Evolutionary conservation across 2,888 invertebrate species (phyloP).

Genomic region (Melanargia galathea): DNA sequence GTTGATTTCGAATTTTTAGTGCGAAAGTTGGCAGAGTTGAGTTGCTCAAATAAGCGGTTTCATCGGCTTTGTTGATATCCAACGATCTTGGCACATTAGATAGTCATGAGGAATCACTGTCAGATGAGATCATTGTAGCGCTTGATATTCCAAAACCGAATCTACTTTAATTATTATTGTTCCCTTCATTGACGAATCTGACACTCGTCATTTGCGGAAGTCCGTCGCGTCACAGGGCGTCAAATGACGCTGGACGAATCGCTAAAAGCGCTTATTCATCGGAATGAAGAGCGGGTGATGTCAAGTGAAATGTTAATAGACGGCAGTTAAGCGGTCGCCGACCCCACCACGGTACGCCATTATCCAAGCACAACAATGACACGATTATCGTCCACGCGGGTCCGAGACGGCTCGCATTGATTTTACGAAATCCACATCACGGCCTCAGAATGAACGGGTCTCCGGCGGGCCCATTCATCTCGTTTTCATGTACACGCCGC

Average conservation of each 20-base stretch:
- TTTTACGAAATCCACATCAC: slow-evolving; percentile 79
- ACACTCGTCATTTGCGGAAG: background rate
- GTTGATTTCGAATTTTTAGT: too few species aligned
- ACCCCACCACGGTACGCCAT: slow-evolving; percentile 57
- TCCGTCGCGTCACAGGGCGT: slow-evolving; percentile 16
- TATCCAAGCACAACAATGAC: slow-evolving; percentile 71
- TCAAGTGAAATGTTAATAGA: slow-evolving; percentile 64
- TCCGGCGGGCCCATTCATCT: slow-evolving; percentile 79
- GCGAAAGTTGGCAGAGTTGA: too few species aligned
- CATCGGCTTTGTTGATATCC: too few species aligned
- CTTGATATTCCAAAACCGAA: too few species aligned
- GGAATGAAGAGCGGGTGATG: slow-evolving; percentile 44
- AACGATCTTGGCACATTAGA: too few species aligned
- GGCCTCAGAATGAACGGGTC: slow-evolving; percentile 74
- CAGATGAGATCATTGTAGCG: too few species aligned
- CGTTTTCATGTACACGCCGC: slow-evolving; percentile 78
- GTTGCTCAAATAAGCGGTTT: too few species aligned
- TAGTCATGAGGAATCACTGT: too few species aligned
- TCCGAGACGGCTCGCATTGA: slow-evolving; percentile 74
- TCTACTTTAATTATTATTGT: too few species aligned
- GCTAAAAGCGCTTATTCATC: slow-evolving; percentile 25
- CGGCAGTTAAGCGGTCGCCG: slow-evolving; percentile 61
- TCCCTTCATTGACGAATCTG: too few species aligned
- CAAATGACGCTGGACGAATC: slow-evolving; percentile 6
- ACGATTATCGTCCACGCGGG: slow-evolving; percentile 65